Conservation (phyloP, 2,888 invertebrate genomes). For the Iphiclides podalirius region DNA sequence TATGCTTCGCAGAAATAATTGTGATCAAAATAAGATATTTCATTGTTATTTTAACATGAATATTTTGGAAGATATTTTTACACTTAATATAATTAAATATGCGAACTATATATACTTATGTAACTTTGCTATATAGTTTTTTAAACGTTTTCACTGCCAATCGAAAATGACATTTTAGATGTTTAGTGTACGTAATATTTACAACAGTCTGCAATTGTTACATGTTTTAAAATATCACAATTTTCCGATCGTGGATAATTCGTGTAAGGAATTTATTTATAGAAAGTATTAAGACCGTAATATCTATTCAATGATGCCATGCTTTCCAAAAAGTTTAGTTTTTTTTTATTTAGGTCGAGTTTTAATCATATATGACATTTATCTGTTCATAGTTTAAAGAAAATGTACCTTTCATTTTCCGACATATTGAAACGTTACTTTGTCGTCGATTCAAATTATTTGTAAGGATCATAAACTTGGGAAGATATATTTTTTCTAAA, state of each 20-base stretch:
- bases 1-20: slow-evolving; percentile 3
- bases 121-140: slow-evolving; percentile 1
- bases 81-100: not conserved
- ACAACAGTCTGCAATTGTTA: not conserved
- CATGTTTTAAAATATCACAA: not conserved
- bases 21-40: not conserved
- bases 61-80: not conserved
- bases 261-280: not conserved
- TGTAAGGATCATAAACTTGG: not conserved
- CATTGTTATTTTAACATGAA: no score
- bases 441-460: no score
- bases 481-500: not conserved
- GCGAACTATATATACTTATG: not conserved
- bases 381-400: not conserved
- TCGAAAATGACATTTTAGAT: slow-evolving; percentile 14
- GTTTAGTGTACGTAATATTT: not conserved
- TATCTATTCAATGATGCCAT: not conserved
- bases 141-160: slow-evolving; percentile 23
- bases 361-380: not conserved
- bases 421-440: no score
- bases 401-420: not conserved
- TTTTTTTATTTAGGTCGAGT: not conserved
- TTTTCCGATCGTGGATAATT: not conserved
- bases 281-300: not conserved
- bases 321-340: not conserved